phyloP scores from a whole-genome alignment of 2,888 invertebrate species.

The Apantesis nais region DNA sequence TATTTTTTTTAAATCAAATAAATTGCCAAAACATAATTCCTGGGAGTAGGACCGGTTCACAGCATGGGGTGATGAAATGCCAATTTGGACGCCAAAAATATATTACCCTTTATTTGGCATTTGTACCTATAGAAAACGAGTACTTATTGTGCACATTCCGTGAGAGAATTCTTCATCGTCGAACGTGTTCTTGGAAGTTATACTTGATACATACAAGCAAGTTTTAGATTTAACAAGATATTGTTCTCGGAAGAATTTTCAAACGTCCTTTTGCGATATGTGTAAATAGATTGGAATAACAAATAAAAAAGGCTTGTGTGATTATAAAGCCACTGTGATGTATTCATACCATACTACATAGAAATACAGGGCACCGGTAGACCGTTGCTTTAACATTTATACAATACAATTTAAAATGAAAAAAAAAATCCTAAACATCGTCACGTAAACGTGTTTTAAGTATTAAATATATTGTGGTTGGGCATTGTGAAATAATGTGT shows the following conservation, averaged over 20 bases:
- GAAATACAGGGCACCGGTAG: too few species aligned
- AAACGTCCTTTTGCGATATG: background rate
- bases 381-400: too few species aligned
- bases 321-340: background rate
- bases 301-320: background rate
- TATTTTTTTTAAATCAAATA: too few species aligned
- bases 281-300: background rate
- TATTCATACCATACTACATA: too few species aligned
- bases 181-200: slow-evolving; percentile 38
- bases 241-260: slow-evolving; percentile 6
- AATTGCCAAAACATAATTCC: slow-evolving; percentile 39
- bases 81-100: slow-evolving; percentile 30
- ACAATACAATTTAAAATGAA: background rate
- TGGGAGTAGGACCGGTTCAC: slow-evolving; percentile 44
- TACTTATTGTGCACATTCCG: slow-evolving; percentile 24
- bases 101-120: slow-evolving; percentile 18
- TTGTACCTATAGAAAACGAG: slow-evolving; percentile 21
- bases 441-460: background rate
- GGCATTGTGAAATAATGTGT: background rate
- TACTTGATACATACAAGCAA: background rate
- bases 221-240: slow-evolving; percentile 4
- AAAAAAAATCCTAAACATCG: background rate
- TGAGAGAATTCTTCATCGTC: slow-evolving; percentile 32
- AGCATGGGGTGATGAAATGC: slow-evolving; percentile 45
- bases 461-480: too few species aligned